These are phyloP conservation scores for Halcyon smyrnensis DNA, from an alignment of 2,797 vertebrate genomes.

Conservation along the genomic window DNA sequence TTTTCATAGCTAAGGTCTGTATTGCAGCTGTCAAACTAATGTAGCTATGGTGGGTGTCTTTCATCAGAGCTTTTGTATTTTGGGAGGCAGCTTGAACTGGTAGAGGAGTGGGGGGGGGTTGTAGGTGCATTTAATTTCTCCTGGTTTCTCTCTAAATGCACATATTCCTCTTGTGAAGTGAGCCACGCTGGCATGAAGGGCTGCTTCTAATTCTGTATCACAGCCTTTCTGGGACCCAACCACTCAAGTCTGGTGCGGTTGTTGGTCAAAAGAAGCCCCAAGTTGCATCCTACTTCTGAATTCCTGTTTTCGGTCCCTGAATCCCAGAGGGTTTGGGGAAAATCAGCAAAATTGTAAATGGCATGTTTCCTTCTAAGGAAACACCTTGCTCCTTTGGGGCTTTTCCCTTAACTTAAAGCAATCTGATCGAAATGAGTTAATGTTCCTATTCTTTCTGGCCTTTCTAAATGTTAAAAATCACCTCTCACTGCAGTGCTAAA, in stretches of 20 bases:
- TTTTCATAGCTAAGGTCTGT: background rate
- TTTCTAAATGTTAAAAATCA: background rate
- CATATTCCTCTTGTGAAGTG: background rate
- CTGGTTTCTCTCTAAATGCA: background rate
- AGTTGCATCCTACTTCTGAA: background rate
- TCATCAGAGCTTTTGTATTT: background rate
- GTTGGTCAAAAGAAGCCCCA: background rate
- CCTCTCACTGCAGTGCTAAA: background rate
- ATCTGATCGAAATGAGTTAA: background rate
- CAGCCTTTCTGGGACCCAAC: background rate
- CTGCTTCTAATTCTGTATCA: background rate
- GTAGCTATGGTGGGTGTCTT: background rate
- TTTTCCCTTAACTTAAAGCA: background rate
- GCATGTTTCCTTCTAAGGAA: background rate
- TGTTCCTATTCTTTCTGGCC: background rate
- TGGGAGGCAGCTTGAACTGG: background rate
- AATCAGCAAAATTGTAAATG: background rate
- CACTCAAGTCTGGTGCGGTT: background rate
- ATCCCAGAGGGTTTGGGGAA: background rate
- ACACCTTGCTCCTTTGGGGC: background rate
- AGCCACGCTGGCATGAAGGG: background rate
- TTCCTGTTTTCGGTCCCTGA: background rate
- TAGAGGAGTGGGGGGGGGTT: background rate
- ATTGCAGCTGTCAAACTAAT: background rate
- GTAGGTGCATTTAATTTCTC: too few relatives aligned